These are phyloP conservation scores for Alouatta caraya DNA, from an alignment of 2,797 vertebrate species.

Conservation along the genomic window DNA sequence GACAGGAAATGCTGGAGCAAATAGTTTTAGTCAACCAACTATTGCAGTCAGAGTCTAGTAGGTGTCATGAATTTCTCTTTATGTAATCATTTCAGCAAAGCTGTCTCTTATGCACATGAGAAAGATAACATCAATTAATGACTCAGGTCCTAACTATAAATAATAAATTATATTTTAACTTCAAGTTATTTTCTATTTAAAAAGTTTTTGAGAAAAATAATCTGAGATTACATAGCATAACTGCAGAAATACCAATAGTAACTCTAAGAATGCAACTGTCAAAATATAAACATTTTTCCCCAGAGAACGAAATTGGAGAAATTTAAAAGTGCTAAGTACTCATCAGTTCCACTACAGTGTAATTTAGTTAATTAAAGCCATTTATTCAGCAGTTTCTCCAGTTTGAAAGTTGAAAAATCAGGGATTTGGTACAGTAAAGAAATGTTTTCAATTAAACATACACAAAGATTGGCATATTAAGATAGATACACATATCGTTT, in stretches of 20 bases:
- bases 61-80: not conserved
- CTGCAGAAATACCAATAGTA: not conserved
- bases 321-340: not conserved
- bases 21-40: not conserved
- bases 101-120: not conserved
- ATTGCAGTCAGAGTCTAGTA: not conserved
- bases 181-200: not conserved
- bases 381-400: slow-evolving; percentile 29
- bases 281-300: not conserved
- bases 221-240: not conserved
- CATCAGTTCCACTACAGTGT: not conserved
- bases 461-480: not conserved
- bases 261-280: not conserved
- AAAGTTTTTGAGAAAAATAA: not conserved
- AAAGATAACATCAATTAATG: not conserved
- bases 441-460: slow-evolving; percentile 18
- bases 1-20: not conserved
- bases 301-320: slow-evolving; percentile 7
- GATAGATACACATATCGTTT: not conserved
- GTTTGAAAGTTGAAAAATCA: not conserved
- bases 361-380: slow-evolving; percentile 5
- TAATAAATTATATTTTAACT: not conserved
- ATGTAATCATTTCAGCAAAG: not conserved
- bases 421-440: not conserved
- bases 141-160: not conserved